Base-by-base conservation (phyloP, 2,113 vertebrate species). In the Rhinoderma darwinii region DNA sequence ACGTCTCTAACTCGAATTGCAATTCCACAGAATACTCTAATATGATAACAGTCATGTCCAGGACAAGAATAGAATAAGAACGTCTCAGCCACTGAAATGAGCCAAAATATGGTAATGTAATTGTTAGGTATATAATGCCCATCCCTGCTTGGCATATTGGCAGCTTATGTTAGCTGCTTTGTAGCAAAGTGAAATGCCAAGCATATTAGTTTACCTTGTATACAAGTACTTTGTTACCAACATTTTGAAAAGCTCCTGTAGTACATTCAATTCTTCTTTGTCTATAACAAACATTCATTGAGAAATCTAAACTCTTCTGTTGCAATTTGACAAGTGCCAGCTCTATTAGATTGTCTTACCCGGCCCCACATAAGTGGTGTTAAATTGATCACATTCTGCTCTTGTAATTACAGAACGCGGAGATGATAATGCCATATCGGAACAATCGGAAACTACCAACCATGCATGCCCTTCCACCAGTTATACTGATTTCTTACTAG, bases 211-310 rank as follows among this genome's bases (percentile, higher is more conserved):
- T 27, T 20, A 27, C 11, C 73, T 47, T 44, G 6, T 32, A 20
- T 74, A 43, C 22, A n/a, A 47, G 17, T 83, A 7, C n/a, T 44
- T 15, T n/a, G n/a, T 35, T 73, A 73, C 68, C 43, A 18, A 15
- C 20, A 73, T 73, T 72, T 83, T 10, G n/a, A n/a, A n/a, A n/a
- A 30, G 25, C n/a, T 87, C 88, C 10, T 15, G 79, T 89, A 74
- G 89, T 91, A 88, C 88, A 89, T 88, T 89, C 88, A 89, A 89
- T 88, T 89, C 88, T 66, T 87, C 88, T 84, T 70, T 56, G 44
- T 32, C 37, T 82, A 47, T 83, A 68, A n/a, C 25, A 35, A 37
- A 30, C 79, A 63, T 82, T 82, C 43, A 15, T 66, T 82, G 41
- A 44, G 59, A 68, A 82, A 47, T 20, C 5, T 25, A 37, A 44